Base-by-base conservation (phyloP, 2,113 vertebrate genomes). In the Electrona antarctica region DNA sequence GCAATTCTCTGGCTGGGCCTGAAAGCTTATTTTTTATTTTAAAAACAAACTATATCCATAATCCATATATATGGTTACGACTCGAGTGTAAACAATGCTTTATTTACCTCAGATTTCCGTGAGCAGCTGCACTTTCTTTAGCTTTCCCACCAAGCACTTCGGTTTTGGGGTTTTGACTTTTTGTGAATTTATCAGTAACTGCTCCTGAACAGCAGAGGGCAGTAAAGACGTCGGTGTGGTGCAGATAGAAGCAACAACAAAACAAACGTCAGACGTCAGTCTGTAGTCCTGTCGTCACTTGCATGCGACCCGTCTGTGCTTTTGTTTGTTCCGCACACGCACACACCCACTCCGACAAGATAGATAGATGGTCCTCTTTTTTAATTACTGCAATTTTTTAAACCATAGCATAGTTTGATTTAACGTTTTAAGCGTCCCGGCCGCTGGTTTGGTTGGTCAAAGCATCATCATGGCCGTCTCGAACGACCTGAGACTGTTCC, bases 281-380 rank as follows among this genome's bases (percentile, higher is more conserved):
- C 33, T 41, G 33, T 21, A 21, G 21, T 8, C 4, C 14, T 3
- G 0, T 0, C 76, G 88, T 88, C 85, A 86, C 46, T 79, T 58
- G 66, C 13, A 1, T n/a, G 87, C 82, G 86, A 68, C 84, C 14
- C 33, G 33, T 41, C 33, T 41, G 33, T 41, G 63, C 12, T 58
- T 87, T 89, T 90, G 82, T 89, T 89, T 86, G 85, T 91, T 89
- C 89, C 86, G 87, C 51, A 84, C 76, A 87, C 12, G 54, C 73
- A 45, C 67, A 79, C 76, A 73, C 71, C 59, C 60, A 73, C 72
- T 49, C 54, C 8, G 13, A 41, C 1, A 47, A 7, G 41, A 50
- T 67, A 2, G 15, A 56, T n/a, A 41, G 57, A 50, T 12, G 55
- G 29, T 45, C 12, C 49, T 33, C 10, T 67, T n/a, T 51, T 41